phyloP scores from a whole-genome alignment of 2,797 vertebrate species.

The Acrossocheilus fasciatus region DNA sequence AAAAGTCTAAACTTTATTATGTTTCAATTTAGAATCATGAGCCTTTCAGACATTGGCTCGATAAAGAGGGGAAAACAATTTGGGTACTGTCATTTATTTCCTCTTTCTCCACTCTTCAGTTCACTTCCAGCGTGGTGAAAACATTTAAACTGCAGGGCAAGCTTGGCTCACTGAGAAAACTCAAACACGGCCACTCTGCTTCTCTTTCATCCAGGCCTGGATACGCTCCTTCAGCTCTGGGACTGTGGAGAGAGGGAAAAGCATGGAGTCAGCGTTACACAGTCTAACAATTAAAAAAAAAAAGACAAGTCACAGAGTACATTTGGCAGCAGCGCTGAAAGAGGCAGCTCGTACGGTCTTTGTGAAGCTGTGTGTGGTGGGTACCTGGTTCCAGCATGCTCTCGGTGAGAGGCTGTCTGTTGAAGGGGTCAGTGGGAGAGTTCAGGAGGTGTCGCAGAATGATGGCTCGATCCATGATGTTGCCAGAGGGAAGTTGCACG shows the following conservation, averaged over 20 bases:
- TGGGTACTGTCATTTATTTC: conserved; percentile 63
- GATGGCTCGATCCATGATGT: conserved; percentile 96
- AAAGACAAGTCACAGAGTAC: neutral
- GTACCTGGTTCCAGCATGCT: conserved; percentile 98
- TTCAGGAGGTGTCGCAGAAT: conserved; percentile 96
- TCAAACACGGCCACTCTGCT: conserved; percentile 80
- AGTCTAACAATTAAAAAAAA: neutral
- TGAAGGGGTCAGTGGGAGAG: conserved; percentile 98
- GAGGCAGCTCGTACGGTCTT: neutral
- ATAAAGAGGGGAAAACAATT: conserved; percentile 72
- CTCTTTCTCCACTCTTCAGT: conserved; percentile 59
- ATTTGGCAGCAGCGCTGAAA: neutral
- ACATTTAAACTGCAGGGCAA: conserved; percentile 70
- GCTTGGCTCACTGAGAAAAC: conserved; percentile 68
- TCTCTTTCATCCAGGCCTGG: conserved; percentile 97
- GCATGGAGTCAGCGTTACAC: neutral
- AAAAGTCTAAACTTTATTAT: conserved; percentile 86
- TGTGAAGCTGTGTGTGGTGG: neutral
- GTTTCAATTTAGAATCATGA: conserved; percentile 78
- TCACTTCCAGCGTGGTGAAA: conserved; percentile 72
- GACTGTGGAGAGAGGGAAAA: conserved; percentile 76
- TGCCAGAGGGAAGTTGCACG: conserved; percentile 94
- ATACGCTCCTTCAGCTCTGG: conserved; percentile 97
- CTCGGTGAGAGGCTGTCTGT: conserved; percentile 95
- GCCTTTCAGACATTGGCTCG: conserved; percentile 70